Conservation (phyloP, 2,888 invertebrate species). For the Tubulanus polymorphus region DNA sequence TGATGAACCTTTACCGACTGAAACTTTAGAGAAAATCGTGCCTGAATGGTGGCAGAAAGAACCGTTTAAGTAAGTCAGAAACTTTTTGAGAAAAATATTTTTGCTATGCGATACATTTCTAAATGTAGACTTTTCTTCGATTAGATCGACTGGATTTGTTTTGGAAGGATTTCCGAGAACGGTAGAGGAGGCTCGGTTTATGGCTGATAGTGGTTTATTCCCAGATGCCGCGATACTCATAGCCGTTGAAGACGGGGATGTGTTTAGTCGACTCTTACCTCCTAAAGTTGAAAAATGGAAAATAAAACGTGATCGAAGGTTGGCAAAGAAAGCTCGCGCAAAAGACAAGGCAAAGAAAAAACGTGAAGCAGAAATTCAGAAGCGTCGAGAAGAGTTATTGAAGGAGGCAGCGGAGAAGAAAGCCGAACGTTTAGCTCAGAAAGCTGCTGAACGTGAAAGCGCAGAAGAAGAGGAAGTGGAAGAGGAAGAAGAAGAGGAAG, state of each 20-base stretch:
- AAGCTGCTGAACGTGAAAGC: conserved; percentile 25
- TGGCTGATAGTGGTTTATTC: conserved; percentile 45
- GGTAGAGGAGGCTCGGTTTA: conserved; percentile 44
- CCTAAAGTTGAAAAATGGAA: conserved; percentile 47
- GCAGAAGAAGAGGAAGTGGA: conserved; percentile 36
- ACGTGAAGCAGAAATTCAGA: conserved; percentile 43
- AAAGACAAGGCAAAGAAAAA: conserved; percentile 48
- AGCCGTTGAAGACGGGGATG: conserved; percentile 44
- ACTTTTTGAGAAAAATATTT: not conserved
- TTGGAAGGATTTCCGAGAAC: conserved; percentile 52
- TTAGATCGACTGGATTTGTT: conserved; percentile 50
- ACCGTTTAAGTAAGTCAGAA: conserved; percentile 32
- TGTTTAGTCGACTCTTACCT: conserved; percentile 48
- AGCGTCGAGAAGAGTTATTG: conserved; percentile 43
- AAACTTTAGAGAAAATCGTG: conserved; percentile 47
- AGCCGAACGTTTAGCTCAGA: conserved; percentile 23
- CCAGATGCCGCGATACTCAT: conserved; percentile 49
- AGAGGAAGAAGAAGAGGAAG: conserved; percentile 45
- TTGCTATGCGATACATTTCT: not conserved
- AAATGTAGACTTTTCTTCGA: conserved; percentile 1
- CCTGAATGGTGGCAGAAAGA: conserved; percentile 51
- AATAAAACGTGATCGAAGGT: conserved; percentile 38
- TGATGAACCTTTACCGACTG: conserved; percentile 46
- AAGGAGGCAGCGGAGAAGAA: conserved; percentile 35
- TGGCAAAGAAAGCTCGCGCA: conserved; percentile 36